Evolutionary conservation across 92 coral and sea anemone species (phyloP).

Genomic region (Paramuricea clavata): DNA sequence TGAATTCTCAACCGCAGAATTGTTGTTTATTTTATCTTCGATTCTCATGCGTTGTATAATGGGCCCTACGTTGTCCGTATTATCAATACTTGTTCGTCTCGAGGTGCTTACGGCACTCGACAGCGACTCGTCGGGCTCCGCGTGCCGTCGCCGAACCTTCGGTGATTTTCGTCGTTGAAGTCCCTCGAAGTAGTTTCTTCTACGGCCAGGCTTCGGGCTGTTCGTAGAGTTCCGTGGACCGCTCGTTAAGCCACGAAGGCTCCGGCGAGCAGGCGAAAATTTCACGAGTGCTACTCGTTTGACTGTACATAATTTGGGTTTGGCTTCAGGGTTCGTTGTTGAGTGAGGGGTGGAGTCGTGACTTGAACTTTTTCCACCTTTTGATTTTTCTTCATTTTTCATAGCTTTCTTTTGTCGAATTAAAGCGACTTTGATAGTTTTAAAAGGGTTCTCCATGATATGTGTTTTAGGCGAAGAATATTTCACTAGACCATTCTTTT

Average conservation of each 20-base stretch:
- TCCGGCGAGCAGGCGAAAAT: constrained; percentile 41
- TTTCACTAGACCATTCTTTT: neutral
- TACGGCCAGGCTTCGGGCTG: constrained; percentile 38
- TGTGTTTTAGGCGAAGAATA: constrained; percentile 26
- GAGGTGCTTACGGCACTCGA: constrained; percentile 27
- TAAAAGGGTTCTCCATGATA: constrained; percentile 37
- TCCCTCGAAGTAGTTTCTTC: constrained; percentile 18
- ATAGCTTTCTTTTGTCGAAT: constrained; percentile 34
- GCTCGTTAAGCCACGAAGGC: constrained; percentile 23
- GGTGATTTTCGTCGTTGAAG: constrained; percentile 44
- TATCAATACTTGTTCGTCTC: neutral
- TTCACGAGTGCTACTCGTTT: constrained; percentile 51
- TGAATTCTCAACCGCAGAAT: neutral
- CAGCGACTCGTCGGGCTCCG: constrained; percentile 24
- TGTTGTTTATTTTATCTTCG: neutral
- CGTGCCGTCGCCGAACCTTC: constrained; percentile 36
- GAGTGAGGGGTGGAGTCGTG: neutral
- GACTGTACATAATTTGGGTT: constrained; percentile 32
- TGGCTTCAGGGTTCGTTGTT: neutral
- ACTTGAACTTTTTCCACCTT: neutral
- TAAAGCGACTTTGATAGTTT: constrained; percentile 39
- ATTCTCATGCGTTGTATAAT: neutral
- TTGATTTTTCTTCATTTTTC: constrained; percentile 10
- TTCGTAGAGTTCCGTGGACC: constrained; percentile 24
- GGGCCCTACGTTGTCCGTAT: neutral